phyloP scores from a whole-genome alignment of 1,140 invertebrate genomes.

The Heterodera schachtii region DNA sequence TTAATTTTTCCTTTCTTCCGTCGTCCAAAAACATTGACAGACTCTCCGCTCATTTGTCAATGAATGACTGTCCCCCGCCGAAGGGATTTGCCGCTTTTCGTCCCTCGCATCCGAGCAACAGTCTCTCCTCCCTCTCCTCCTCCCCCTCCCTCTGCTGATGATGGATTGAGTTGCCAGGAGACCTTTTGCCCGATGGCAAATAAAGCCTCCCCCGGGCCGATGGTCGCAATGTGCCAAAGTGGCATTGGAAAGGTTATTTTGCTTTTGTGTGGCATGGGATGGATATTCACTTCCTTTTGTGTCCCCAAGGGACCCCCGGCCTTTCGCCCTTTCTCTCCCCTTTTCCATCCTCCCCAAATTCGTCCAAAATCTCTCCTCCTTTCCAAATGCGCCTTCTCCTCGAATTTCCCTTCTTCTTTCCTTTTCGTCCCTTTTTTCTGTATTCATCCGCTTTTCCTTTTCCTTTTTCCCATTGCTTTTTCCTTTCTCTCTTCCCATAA shows the following conservation, averaged over 20 bases:
- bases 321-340: not conserved
- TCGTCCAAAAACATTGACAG: not conserved
- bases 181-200: not conserved
- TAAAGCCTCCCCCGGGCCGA: not conserved
- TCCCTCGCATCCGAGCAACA: not conserved
- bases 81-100: not conserved
- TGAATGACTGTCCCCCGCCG: not conserved
- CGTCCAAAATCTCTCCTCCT: not conserved
- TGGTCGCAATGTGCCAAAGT: not conserved
- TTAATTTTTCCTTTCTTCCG: not conserved
- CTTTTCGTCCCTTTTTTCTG: not conserved
- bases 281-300: too few species aligned
- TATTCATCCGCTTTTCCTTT: not conserved
- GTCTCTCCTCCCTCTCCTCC: too few species aligned
- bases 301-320: not conserved
- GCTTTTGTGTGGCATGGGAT: not conserved
- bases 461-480: not conserved
- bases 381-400: not conserved
- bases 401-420: not conserved
- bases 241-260: not conserved
- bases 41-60: not conserved
- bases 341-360: not conserved
- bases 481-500: not conserved
- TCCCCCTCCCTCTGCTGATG: not conserved
- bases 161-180: not conserved